Percentiles rank a stretch among this genome's conserved stretches.
These are phyloP conservation scores for Sminthurinus signatus DNA, from an alignment of 1,140 invertebrate genomes.

Conservation along the genomic window DNA sequence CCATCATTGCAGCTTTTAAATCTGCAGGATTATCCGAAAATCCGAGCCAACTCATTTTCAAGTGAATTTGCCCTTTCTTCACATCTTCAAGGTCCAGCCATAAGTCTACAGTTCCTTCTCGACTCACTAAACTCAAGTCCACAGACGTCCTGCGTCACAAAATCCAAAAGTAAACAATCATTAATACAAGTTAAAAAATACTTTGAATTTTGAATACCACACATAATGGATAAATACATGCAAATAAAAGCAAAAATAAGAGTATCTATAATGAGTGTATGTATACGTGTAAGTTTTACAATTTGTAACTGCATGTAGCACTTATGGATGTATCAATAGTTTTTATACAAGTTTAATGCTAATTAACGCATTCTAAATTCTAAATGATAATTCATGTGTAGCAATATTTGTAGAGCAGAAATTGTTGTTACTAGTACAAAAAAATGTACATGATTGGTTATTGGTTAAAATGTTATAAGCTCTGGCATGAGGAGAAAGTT, in stretches of 20 bases:
- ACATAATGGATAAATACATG: not conserved
- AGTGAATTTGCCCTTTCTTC: slow-evolving; percentile 83
- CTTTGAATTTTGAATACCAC: not conserved
- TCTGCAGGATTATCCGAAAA: slow-evolving; percentile 63
- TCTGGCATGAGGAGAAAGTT: no score
- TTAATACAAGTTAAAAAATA: no score
- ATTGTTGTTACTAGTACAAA: no score
- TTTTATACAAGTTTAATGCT: slow-evolving; percentile 6
- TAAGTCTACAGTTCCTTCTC: slow-evolving; percentile 45
- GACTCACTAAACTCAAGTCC: slow-evolving; percentile 42
- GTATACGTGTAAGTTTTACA: slow-evolving; percentile 4
- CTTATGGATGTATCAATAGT: slow-evolving; percentile 4
- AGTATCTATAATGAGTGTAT: not conserved
- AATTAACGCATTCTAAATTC: slow-evolving; percentile 1
- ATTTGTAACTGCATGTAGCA: not conserved
- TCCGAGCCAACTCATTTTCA: slow-evolving; percentile 79
- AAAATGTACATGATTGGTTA: no score
- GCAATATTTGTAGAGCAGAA: no score
- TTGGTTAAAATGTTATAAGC: no score
- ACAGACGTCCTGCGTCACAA: slow-evolving; percentile 29
- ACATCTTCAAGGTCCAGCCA: slow-evolving; percentile 90
- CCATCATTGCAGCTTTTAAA: slow-evolving; percentile 51
- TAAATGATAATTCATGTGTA: no score
- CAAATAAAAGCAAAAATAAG: slow-evolving; percentile 9
- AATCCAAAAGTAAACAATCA: not conserved